Evolutionary conservation across 1,140 invertebrate genomes (phyloP).

Genomic region (Drosophila mayri): DNA sequence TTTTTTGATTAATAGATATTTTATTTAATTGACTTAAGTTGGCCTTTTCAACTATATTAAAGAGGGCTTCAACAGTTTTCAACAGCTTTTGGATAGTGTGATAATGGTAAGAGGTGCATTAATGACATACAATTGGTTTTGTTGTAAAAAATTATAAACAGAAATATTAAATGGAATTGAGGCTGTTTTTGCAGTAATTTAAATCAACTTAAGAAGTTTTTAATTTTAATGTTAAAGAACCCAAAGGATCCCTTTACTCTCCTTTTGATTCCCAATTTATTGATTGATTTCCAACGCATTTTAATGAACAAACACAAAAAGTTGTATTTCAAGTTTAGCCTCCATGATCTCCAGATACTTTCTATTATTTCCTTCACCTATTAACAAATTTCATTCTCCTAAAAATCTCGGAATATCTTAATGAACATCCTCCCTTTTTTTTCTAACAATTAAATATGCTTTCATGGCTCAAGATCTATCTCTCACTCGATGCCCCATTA

Average conservation of each 20-base stretch:
- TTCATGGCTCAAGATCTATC: conserved; percentile 8
- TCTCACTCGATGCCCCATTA: conserved; percentile 4
- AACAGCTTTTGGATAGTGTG: not conserved
- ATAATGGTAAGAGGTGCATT: not conserved
- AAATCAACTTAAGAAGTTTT: too few relatives aligned
- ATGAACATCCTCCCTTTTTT: not conserved
- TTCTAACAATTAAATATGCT: not conserved
- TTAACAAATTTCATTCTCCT: not conserved
- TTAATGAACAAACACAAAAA: not conserved
- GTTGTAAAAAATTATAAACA: not conserved
- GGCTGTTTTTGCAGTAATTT: not conserved
- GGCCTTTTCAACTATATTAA: not conserved
- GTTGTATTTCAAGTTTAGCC: too few relatives aligned
- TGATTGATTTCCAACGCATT: not conserved
- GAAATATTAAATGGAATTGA: not conserved
- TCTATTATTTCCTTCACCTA: not conserved
- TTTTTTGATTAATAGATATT: conserved; percentile 26
- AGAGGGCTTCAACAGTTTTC: not conserved
- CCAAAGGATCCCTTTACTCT: too few relatives aligned
- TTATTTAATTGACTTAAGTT: conserved; percentile 16
- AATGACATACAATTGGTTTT: not conserved
- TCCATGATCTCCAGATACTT: not conserved
- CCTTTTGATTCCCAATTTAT: too few relatives aligned
- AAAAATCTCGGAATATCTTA: not conserved
- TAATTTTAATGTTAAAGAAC: too few relatives aligned